These are phyloP conservation scores for Progne subis DNA, from an alignment of 2,113 vertebrate species.

Conservation along the genomic window DNA sequence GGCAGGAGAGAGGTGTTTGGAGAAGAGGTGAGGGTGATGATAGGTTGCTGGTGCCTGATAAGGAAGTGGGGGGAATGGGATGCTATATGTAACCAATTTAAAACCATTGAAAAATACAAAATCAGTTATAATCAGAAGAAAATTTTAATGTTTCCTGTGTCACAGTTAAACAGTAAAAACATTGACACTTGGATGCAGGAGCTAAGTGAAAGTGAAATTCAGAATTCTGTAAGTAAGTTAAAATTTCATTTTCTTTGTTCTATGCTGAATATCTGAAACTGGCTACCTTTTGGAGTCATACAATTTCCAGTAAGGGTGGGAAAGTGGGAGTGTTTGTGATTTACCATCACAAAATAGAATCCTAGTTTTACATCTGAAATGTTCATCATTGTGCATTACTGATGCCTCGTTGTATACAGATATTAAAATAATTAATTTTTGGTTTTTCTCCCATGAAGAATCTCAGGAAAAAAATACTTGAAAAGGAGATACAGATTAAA, in stretches of 20 bases:
- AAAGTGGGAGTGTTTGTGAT: neutral
- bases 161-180: slow-evolving; percentile 54
- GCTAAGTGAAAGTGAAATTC: slow-evolving; percentile 76
- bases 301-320: neutral
- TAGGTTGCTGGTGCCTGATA: neutral
- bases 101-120: neutral
- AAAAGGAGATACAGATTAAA: slow-evolving; percentile 73
- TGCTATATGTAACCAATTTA: neutral
- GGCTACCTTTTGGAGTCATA: neutral
- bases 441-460: slow-evolving; percentile 60
- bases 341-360: neutral
- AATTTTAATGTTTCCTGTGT: neutral
- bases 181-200: slow-evolving; percentile 70
- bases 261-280: neutral
- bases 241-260: neutral
- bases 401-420: neutral
- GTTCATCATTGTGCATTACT: neutral
- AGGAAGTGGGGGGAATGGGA: neutral
- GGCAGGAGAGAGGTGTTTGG: neutral
- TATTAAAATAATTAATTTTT: neutral
- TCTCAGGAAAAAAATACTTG: slow-evolving; percentile 77
- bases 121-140: neutral
- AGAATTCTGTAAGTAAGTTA: slow-evolving; percentile 77
- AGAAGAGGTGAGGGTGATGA: neutral
- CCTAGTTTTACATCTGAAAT: neutral